Conservation (phyloP, 1,140 invertebrate species). For the Scaptodrosophila lebanonensis region DNA sequence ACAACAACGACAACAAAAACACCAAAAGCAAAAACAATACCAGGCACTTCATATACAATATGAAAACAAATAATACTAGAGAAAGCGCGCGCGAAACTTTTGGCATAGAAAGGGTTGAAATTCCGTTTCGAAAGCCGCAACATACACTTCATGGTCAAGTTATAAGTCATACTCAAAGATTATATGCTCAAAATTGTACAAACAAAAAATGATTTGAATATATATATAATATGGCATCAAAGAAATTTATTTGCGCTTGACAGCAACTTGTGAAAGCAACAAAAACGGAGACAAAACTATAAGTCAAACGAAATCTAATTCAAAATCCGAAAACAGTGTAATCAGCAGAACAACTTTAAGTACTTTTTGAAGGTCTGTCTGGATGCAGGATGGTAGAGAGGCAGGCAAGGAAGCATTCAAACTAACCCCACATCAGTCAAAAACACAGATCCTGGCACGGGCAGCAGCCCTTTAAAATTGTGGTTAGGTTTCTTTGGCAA, state of each 20-base stretch:
- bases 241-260: conserved; percentile 47
- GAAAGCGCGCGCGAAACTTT: too few relatives aligned
- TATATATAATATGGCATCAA: conserved; percentile 29
- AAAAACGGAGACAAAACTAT: conserved; percentile 35
- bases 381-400: conserved; percentile 17
- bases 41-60: conserved; percentile 31
- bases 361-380: conserved; percentile 41
- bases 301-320: conserved; percentile 52
- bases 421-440: conserved; percentile 6
- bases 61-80: conserved; percentile 48
- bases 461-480: conserved; percentile 45
- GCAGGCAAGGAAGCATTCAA: conserved; percentile 20
- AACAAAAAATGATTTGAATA: conserved; percentile 19
- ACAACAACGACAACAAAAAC: conserved; percentile 27
- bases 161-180: conserved; percentile 25
- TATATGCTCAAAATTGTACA: conserved; percentile 17
- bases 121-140: conserved; percentile 39
- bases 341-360: conserved; percentile 60
- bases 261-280: conserved; percentile 25
- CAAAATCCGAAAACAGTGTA: conserved; percentile 34
- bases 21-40: conserved; percentile 39
- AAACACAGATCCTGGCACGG: conserved; percentile 1
- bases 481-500: conserved; percentile 69
- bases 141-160: conserved; percentile 17
- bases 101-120: conserved; percentile 12